Base-by-base conservation (phyloP, 2,888 invertebrate genomes). In the Resseliella maxima region DNA sequence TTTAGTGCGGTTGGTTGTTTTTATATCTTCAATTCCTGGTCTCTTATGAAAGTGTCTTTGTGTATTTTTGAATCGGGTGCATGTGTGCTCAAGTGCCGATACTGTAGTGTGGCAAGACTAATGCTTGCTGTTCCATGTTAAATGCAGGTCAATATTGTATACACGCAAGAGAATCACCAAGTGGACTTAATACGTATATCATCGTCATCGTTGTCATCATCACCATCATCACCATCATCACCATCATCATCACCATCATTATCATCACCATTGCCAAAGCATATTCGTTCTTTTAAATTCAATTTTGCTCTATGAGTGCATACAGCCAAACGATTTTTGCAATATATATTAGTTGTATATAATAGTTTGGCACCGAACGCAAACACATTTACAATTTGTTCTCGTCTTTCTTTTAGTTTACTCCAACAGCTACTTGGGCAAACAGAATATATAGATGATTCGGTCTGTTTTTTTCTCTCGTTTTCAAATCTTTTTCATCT, bases 381-480 rank as follows among this genome's bases (percentile, higher is more conserved):
- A 27, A 6, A 64, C 64, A 31, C 64, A 64, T 27, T 10, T 15
- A 64, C 64, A 64, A 50, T 50, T 18, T 21, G 5, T 21, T 50
- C 21, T 21, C 15, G 2, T 50, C 50, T 18, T 12, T 8, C 21
- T 15, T 59, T 50, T 50, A 50, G 46, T 18, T 50, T 50, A 50
- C 46, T 15, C 18, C 46, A 50, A 18, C 81, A 36, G 38, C 83
- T n/a, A 24, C 83, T n/a, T 35, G 35, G 72, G n/a, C 38, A 83
- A 38, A 83, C 83, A 38, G 83, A 36, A 83, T 24, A 24, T 59
- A 24, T 83, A 83, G 24, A 38, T 38, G 36, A 83, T 38, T 36
- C 83, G 83, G 83, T 83, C 83, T 83, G 83, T 83, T 83, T 83
- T 83, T 83, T 83, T 72, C 38, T 83, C 83, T 83, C 8, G 38